These are phyloP conservation scores for Andrena hattorfiana DNA, from an alignment of 2,888 invertebrate species.

Conservation along the genomic window DNA sequence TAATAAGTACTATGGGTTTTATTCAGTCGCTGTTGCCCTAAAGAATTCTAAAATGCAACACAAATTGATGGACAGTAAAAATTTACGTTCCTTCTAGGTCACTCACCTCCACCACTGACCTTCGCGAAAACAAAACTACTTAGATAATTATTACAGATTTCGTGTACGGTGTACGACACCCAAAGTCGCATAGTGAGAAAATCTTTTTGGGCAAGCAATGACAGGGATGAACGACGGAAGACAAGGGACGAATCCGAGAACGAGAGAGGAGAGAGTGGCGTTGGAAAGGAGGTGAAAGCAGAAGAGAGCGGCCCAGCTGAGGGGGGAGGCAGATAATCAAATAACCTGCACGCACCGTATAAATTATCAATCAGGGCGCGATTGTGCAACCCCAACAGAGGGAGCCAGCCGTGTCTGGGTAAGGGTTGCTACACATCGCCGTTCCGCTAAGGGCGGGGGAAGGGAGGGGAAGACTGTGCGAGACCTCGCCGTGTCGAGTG, in stretches of 20 bases:
- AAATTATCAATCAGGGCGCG: conserved; percentile 84
- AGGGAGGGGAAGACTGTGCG: conserved; percentile 65
- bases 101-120: too few species aligned
- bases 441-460: conserved; percentile 14
- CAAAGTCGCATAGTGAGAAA: too few species aligned
- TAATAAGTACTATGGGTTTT: too few species aligned
- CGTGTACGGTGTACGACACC: too few species aligned
- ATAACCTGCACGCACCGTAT: conserved; percentile 85
- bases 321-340: conserved; percentile 79
- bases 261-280: neutral
- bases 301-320: conserved; percentile 60
- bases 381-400: conserved; percentile 83
- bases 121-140: too few species aligned
- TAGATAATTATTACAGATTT: too few species aligned
- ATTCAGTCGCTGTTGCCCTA: too few species aligned
- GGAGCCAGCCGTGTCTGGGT: conserved; percentile 72
- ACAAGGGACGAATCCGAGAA: conserved; percentile 1
- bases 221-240: conserved; percentile 5
- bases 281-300: conserved; percentile 40
- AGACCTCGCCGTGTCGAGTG: conserved; percentile 72
- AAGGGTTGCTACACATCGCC: conserved; percentile 78
- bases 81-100: too few species aligned
- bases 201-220: too few species aligned
- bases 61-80: too few species aligned
- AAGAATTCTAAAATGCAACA: too few species aligned